phyloP scores from a whole-genome alignment of 2,888 invertebrate species.

The Folsomia manolachei region DNA sequence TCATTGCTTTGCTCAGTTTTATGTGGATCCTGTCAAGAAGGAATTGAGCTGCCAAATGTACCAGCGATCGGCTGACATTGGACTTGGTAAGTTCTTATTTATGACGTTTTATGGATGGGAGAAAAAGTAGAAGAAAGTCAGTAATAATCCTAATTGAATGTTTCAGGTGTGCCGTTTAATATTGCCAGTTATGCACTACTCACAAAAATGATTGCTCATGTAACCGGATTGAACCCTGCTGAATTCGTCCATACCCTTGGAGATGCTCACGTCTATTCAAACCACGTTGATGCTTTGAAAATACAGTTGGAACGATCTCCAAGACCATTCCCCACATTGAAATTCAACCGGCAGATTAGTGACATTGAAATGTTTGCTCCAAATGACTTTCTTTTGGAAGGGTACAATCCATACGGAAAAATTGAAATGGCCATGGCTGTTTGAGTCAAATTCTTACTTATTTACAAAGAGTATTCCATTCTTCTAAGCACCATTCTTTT shows the following conservation, averaged over 20 bases:
- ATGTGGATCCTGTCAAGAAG: slow-evolving; percentile 66
- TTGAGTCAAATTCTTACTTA: slow-evolving; percentile 55
- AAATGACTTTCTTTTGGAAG: slow-evolving; percentile 80
- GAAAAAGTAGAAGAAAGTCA: no score
- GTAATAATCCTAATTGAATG: no score
- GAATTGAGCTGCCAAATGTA: slow-evolving; percentile 89
- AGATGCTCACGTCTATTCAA: slow-evolving; percentile 90
- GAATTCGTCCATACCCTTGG: slow-evolving; percentile 93
- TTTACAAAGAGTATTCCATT: no score
- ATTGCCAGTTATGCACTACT: slow-evolving; percentile 93
- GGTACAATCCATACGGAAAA: slow-evolving; percentile 83
- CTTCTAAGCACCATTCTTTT: no score
- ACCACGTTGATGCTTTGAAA: slow-evolving; percentile 79
- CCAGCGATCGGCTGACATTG: slow-evolving; percentile 96
- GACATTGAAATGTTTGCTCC: slow-evolving; percentile 79
- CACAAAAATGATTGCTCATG: slow-evolving; percentile 92
- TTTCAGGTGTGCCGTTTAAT: slow-evolving; percentile 59
- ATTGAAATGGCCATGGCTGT: slow-evolving; percentile 93
- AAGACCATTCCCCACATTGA: slow-evolving; percentile 75
- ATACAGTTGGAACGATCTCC: slow-evolving; percentile 77
- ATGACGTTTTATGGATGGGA: background rate
- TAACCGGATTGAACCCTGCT: slow-evolving; percentile 86
- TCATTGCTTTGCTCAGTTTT: slow-evolving; percentile 92
- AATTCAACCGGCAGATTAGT: slow-evolving; percentile 69
- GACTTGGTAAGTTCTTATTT: slow-evolving; percentile 71